A percentile compares a stretch with the other conserved stretches of the same genome.
Conservation (phyloP, 2,797 vertebrate genomes). For the Paramormyrops hopkinsi region DNA sequence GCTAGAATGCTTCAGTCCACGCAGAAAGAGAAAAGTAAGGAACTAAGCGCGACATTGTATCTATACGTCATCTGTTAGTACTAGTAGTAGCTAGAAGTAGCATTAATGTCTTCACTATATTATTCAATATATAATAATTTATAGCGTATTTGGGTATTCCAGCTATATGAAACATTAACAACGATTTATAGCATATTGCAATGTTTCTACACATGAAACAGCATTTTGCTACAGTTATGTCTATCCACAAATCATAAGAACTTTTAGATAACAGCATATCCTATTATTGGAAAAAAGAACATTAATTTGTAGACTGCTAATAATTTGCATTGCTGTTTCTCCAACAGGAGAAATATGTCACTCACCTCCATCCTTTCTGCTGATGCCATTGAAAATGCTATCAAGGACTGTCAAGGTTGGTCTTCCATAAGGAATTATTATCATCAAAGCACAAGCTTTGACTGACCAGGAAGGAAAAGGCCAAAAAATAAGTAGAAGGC, state of each 20-base stretch:
- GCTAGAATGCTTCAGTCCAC: not conserved
- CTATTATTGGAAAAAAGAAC: not conserved
- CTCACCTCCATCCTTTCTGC: slow-evolving; percentile 83
- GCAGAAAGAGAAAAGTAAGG: not conserved
- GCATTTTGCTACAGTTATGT: not conserved
- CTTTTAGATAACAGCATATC: not conserved
- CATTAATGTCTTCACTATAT: not conserved
- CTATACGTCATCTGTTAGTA: not conserved
- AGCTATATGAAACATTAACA: not conserved
- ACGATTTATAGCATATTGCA: not conserved
- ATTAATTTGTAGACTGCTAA: not conserved
- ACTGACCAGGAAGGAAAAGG: not conserved
- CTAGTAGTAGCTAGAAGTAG: not conserved
- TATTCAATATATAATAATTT: not conserved
- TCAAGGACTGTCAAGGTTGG: slow-evolving; percentile 93
- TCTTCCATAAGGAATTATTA: not conserved
- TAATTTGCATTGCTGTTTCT: slow-evolving; percentile 33
- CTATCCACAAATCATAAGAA: not conserved
- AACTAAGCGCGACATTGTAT: not conserved
- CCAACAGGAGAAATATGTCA: slow-evolving; percentile 78
- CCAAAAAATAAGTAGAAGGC: not conserved
- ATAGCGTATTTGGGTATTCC: not conserved
- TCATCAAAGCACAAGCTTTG: not conserved
- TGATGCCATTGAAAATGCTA: slow-evolving; percentile 83
- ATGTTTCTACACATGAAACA: not conserved